Conservation (phyloP, 2,888 invertebrate species). For the Lymantria monacha region DNA sequence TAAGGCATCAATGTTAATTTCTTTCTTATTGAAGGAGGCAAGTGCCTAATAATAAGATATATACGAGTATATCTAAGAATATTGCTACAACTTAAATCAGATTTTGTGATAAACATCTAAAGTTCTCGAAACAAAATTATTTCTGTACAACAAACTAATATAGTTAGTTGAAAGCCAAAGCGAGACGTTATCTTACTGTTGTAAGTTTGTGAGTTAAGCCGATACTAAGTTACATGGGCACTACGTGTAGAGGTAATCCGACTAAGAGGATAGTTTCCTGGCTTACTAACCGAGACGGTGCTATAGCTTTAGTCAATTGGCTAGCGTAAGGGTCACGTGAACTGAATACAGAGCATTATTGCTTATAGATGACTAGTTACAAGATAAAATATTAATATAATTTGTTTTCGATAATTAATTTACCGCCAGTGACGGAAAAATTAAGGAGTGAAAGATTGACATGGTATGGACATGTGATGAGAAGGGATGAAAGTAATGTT, state of each 20-base stretch:
- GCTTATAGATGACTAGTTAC: background rate
- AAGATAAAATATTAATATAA: background rate
- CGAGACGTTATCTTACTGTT: background rate
- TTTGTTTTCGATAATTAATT: no score
- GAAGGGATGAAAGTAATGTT: no score
- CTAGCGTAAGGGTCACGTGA: slow-evolving; percentile 1
- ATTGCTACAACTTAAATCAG: no score
- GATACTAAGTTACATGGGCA: slow-evolving; percentile 27
- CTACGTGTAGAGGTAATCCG: slow-evolving; percentile 11
- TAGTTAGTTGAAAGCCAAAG: background rate
- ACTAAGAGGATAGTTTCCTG: slow-evolving; percentile 8
- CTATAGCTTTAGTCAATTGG: slow-evolving; percentile 3
- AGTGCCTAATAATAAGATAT: no score
- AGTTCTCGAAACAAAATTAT: no score
- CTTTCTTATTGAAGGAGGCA: no score
- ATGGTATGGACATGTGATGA: no score
- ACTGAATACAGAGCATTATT: background rate
- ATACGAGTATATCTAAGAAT: no score
- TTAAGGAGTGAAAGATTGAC: no score
- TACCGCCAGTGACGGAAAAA: no score
- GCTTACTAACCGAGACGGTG: slow-evolving; percentile 7
- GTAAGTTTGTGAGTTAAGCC: slow-evolving; percentile 16
- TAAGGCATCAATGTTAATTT: no score
- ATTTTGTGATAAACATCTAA: no score
- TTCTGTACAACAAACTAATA: background rate